Conservation (phyloP, 2,797 vertebrate species). For the Bufotes viridis region DNA sequence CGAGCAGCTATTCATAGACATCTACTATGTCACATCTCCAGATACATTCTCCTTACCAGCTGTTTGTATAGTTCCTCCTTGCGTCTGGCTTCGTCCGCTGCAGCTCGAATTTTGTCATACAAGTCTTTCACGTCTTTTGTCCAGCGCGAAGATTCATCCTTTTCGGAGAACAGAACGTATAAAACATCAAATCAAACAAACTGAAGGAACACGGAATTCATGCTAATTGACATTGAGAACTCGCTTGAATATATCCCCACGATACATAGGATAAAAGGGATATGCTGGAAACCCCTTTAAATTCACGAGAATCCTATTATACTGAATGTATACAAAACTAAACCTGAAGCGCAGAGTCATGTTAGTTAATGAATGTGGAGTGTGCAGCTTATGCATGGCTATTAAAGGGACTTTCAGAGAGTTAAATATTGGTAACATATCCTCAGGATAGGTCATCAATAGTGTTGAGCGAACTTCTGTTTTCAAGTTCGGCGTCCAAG, state of each 20-base stretch:
- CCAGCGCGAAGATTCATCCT: constrained; percentile 87
- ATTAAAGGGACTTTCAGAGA: not conserved
- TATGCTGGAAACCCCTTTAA: too few species aligned
- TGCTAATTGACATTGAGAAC: not conserved
- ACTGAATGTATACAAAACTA: too few species aligned
- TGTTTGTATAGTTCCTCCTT: constrained; percentile 88
- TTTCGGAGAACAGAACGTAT: not conserved
- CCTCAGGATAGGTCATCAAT: too few species aligned
- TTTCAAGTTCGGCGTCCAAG: too few species aligned
- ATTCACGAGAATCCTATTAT: too few species aligned
- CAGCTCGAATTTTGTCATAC: constrained; percentile 83
- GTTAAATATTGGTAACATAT: too few species aligned
- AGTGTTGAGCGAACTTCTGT: too few species aligned
- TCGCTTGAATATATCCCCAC: too few species aligned
- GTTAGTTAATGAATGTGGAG: too few species aligned
- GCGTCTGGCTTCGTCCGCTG: constrained; percentile 85
- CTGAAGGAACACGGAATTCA: not conserved
- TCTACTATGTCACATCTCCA: not conserved
- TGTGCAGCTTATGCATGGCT: not conserved
- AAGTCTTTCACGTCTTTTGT: constrained; percentile 85
- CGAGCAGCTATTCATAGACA: not conserved
- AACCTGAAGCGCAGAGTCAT: too few species aligned
- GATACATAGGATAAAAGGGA: not conserved
- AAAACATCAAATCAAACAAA: not conserved
- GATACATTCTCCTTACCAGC: constrained; percentile 74